Percentiles rank a stretch among this genome's conserved stretches.
phyloP scores from a whole-genome alignment of 2,113 vertebrate genomes.

The Clupea harengus region DNA sequence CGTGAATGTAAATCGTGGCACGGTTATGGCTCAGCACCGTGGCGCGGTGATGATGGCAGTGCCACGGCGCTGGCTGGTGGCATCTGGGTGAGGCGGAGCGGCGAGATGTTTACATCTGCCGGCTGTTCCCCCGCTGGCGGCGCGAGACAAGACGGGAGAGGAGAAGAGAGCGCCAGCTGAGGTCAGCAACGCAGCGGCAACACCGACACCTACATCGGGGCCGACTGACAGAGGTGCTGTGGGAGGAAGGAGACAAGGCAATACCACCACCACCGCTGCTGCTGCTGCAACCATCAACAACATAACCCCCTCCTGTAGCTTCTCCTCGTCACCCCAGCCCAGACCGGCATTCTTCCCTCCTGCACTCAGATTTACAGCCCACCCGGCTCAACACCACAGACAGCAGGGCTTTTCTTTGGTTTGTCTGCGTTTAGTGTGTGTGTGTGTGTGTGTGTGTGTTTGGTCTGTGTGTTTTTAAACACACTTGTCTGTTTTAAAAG shows the following conservation, averaged over 20 bases:
- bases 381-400: background rate
- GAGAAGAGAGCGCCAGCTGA: background rate
- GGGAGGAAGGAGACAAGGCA: background rate
- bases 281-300: background rate
- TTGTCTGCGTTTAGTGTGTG: background rate
- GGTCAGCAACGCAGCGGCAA: background rate
- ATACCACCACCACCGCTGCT: background rate
- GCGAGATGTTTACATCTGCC: background rate
- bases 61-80: background rate
- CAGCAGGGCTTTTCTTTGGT: background rate
- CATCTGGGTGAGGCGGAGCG: background rate
- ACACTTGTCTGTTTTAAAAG: no score
- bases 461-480: background rate
- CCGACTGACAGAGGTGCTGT: background rate
- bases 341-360: background rate
- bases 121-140: background rate
- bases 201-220: no score
- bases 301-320: background rate
- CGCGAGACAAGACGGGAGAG: background rate
- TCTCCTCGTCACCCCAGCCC: background rate
- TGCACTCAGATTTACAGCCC: background rate
- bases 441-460: background rate
- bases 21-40: background rate
- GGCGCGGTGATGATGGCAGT: background rate
- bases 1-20: background rate